These are phyloP conservation scores for Chionodraco myersi DNA, from an alignment of 2,113 vertebrate species.

Conservation along the genomic window DNA sequence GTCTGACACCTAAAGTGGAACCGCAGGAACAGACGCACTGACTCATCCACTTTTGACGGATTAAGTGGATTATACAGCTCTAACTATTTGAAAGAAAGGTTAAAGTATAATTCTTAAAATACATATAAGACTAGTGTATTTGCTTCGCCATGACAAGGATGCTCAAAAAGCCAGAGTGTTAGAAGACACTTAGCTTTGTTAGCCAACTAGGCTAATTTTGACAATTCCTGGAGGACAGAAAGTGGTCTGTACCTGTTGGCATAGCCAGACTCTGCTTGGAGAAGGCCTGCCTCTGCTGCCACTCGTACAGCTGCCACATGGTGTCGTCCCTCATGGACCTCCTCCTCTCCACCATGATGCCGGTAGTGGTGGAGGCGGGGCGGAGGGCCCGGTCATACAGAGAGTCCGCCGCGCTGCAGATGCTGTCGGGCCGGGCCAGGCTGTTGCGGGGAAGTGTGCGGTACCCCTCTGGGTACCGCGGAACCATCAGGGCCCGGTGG, in stretches of 20 bases:
- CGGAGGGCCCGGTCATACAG: slow-evolving; percentile 80
- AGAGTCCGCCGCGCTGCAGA: slow-evolving; percentile 81
- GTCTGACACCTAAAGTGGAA: too few species aligned
- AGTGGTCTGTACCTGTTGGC: slow-evolving; percentile 62
- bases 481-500: slow-evolving; percentile 86
- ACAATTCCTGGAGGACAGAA: background rate
- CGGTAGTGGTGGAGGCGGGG: slow-evolving; percentile 28
- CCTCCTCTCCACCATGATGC: slow-evolving; percentile 83
- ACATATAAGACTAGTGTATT: too few species aligned
- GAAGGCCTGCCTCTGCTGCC: slow-evolving; percentile 95
- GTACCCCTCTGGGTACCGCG: slow-evolving; percentile 93
- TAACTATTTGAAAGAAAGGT: too few species aligned
- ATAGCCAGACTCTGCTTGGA: slow-evolving; percentile 85
- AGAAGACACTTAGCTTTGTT: background rate
- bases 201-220: too few species aligned
- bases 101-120: background rate
- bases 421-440: slow-evolving; percentile 89
- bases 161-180: background rate
- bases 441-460: slow-evolving; percentile 92
- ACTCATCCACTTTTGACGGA: too few species aligned
- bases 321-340: slow-evolving; percentile 91
- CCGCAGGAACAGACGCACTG: too few species aligned
- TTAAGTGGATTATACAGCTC: too few species aligned
- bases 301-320: slow-evolving; percentile 97
- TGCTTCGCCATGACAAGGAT: background rate